phyloP scores from a whole-genome alignment of 2,113 vertebrate species.

The Amblyopsis rosae region DNA sequence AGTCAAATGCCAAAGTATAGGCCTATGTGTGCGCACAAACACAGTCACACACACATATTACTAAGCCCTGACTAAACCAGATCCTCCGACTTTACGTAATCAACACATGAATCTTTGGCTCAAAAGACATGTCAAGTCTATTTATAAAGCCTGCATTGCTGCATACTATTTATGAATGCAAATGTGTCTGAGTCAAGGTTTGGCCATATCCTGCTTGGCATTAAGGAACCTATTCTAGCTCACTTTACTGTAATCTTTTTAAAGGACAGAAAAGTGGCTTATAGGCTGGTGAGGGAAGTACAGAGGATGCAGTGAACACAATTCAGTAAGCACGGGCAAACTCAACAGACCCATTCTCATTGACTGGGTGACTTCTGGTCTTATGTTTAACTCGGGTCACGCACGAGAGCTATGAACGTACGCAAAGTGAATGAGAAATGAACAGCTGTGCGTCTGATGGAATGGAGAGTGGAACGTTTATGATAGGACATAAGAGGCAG shows the following conservation, averaged over 20 bases:
- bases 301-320: conserved; percentile 6
- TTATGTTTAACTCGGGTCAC: conserved; percentile 10
- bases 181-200: conserved; percentile 50
- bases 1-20: not conserved
- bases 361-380: conserved; percentile 8
- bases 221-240: conserved; percentile 33
- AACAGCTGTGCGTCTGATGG: conserved; percentile 30
- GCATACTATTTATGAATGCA: conserved; percentile 51
- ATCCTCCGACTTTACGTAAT: conserved; percentile 64
- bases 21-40: not conserved
- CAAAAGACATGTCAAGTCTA: conserved; percentile 58
- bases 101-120: conserved; percentile 52
- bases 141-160: conserved; percentile 50
- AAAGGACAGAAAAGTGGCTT: conserved; percentile 32
- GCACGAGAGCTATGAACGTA: conserved; percentile 23
- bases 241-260: conserved; percentile 29
- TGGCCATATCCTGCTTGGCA: conserved; percentile 39
- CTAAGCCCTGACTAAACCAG: conserved; percentile 54
- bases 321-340: conserved; percentile 10
- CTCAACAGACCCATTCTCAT: not conserved
- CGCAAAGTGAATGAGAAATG: conserved; percentile 34
- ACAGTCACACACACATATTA: conserved; percentile 5
- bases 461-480: conserved; percentile 46
- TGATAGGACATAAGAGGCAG: conserved; percentile 18
- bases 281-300: conserved; percentile 8